Conservation (phyloP, 2,888 invertebrate genomes). For the Diachrysia chrysitis region DNA sequence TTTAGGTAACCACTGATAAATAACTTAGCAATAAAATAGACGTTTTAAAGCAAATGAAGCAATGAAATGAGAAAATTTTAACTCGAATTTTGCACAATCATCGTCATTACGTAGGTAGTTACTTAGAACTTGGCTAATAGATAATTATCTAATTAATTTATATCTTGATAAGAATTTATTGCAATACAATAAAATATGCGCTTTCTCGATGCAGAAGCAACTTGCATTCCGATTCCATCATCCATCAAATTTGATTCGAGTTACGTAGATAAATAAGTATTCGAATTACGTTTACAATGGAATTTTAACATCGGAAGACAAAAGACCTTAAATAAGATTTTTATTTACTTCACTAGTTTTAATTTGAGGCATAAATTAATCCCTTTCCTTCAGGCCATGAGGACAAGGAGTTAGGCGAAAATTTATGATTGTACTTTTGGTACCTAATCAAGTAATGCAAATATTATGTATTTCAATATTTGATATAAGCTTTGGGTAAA, state of each 20-base stretch:
- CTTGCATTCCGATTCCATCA: background rate
- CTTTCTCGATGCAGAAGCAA: background rate
- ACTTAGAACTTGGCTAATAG: background rate
- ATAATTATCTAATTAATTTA: conserved; percentile 9
- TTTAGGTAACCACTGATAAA: background rate
- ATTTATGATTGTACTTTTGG: no score
- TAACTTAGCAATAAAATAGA: background rate
- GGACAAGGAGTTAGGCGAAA: no score
- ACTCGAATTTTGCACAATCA: background rate
- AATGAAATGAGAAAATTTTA: conserved; percentile 7
- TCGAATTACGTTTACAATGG: background rate
- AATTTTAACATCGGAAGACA: no score
- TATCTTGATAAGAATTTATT: conserved; percentile 5
- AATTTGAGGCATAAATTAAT: no score
- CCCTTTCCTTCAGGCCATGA: no score
- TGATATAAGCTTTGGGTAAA: no score
- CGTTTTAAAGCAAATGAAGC: background rate
- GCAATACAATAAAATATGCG: background rate
- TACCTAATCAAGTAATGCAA: no score
- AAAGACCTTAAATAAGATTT: no score
- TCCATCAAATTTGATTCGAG: background rate
- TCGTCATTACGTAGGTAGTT: background rate
- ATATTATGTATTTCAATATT: no score
- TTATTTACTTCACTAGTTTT: no score
- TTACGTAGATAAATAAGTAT: background rate